Percentiles rank a stretch among this genome's conserved stretches.
Conservation (phyloP, 1,140 invertebrate species). For the Heterodera schachtii region DNA sequence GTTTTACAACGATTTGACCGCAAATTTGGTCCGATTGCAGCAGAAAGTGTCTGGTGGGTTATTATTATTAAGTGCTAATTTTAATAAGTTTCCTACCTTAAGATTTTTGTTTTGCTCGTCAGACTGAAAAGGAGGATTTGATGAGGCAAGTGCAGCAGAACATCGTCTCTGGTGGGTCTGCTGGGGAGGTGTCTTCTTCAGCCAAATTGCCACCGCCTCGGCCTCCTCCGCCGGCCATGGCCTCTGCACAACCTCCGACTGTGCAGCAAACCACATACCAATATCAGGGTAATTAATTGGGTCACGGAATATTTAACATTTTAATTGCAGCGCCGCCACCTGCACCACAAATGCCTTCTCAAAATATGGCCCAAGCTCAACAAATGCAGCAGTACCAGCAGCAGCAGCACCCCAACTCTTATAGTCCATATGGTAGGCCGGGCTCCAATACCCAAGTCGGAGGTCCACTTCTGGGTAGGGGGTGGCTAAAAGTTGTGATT, state of each 20-base stretch:
- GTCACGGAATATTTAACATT: neutral
- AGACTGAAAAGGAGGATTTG: constrained; percentile 97
- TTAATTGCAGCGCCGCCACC: constrained; percentile 1
- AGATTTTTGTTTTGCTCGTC: constrained; percentile 96
- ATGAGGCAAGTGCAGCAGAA: constrained; percentile 71
- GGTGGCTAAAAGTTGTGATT: too few species aligned
- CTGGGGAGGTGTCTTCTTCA: neutral
- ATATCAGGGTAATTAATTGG: neutral
- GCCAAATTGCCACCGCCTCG: constrained; percentile 42
- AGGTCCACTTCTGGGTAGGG: too few species aligned
- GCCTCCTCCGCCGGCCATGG: constrained; percentile 39
- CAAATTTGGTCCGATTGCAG: constrained; percentile 90
- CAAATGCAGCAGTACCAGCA: constrained; percentile 40
- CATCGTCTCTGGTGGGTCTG: constrained; percentile 33
- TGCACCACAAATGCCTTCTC: constrained; percentile 37
- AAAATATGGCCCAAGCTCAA: constrained; percentile 30
- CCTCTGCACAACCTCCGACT: constrained; percentile 12
- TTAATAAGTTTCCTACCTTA: constrained; percentile 62
- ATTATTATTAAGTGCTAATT: neutral
- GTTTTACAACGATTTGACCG: constrained; percentile 96
- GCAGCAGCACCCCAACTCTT: constrained; percentile 36
- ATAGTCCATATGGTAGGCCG: constrained; percentile 22
- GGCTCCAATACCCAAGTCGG: neutral
- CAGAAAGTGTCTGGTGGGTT: constrained; percentile 77
- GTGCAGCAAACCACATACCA: constrained; percentile 29